A percentile compares a stretch with the other conserved stretches of the same genome.
phyloP scores from a whole-genome alignment of 2,888 invertebrate genomes.

The Seira ritae region DNA sequence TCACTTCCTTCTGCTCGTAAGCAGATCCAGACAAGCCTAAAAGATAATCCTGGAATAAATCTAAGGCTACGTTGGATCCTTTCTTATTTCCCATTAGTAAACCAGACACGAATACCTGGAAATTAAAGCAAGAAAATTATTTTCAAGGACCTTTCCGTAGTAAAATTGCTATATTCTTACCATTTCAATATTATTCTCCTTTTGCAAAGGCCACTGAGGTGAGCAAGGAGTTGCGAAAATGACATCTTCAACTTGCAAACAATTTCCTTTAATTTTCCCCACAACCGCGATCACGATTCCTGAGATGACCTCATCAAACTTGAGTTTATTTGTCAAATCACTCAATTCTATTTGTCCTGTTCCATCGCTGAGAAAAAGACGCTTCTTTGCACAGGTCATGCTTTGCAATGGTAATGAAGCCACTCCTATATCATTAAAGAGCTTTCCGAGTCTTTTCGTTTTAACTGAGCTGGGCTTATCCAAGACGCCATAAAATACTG shows the following conservation, averaged over 20 bases:
- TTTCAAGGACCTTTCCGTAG: neutral
- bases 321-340: constrained; percentile 8
- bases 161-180: constrained; percentile 28
- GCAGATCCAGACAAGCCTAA: constrained; percentile 56
- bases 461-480: constrained; percentile 37
- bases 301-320: constrained; percentile 36
- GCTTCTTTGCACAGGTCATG: neutral
- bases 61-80: constrained; percentile 12
- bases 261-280: constrained; percentile 30
- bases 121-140: neutral
- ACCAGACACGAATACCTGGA: constrained; percentile 61
- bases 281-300: constrained; percentile 48
- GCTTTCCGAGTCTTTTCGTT: neutral
- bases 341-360: constrained; percentile 39
- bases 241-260: constrained; percentile 51
- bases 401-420: constrained; percentile 50
- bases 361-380: constrained; percentile 39
- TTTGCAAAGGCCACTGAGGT: constrained; percentile 40
- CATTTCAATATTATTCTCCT: constrained; percentile 59
- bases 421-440: constrained; percentile 54
- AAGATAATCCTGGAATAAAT: constrained; percentile 60
- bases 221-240: constrained; percentile 49
- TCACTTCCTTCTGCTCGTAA: constrained; percentile 46
- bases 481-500: constrained; percentile 52
- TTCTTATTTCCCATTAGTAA: constrained; percentile 47